Evolutionary conservation across 2,888 invertebrate genomes (phyloP), one percentile per base, ranked within the genome.

Genomic region (Aproaerema taeniolella): DNA sequence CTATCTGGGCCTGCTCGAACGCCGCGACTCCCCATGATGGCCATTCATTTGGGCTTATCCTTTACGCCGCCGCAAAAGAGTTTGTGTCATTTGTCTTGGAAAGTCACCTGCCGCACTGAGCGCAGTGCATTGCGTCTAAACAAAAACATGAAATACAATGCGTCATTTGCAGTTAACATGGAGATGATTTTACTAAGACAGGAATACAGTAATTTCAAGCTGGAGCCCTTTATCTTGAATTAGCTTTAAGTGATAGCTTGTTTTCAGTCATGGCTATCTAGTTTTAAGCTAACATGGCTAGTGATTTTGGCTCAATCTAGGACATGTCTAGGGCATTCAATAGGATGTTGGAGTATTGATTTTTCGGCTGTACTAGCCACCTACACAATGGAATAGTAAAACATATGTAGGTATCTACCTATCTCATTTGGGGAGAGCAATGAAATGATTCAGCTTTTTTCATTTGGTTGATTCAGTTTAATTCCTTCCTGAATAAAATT

Each of bases 1-100:
- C 91, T 90, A 90, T 93, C 93, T 94, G 94, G 91, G 94, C 93
- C 91, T 94, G 94, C 94, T 93, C 94, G 90, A 90, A 90, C 88
- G 88, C 88, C 88, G 88, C 88, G 83, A 71, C 71, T 66, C 69
- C 78, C 82, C 74, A 83, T 86, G 79, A 76, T 82, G 82, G 82
- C 83, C 83, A 85, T 83, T 86, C 85, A 80, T 83, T 86, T 87
- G 76, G 81, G 75, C 73, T 78, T 81, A 78, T 74, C 80, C 82
- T 86, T 79, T 79, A 85, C 86, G 85, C 85, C 86, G 85, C 78
- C 85, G 86, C 86, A 85, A 81, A 71, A 80, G 82, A 80, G 79
- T 74, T 81, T 72, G 72, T 77, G 83, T 76, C 82, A 77, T 78
- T 80, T 72, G 81, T 76, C 73, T 82, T 78, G 66, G 61, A 70